phyloP scores from a whole-genome alignment of 2,797 vertebrate genomes.

The Sandelia bainsii region DNA sequence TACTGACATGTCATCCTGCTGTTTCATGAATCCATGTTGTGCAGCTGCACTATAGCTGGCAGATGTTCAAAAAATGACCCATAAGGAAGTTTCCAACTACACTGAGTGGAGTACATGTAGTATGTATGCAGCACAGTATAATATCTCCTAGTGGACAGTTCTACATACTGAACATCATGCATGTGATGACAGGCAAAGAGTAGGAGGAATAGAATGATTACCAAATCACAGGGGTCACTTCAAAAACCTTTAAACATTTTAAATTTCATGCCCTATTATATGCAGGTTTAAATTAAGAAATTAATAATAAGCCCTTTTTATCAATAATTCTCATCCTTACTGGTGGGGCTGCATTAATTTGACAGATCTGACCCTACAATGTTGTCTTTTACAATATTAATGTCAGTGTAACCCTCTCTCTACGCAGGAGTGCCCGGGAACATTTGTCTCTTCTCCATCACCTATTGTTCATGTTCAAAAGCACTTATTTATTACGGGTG shows the following conservation, averaged over 20 bases:
- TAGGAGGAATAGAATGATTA: too few species aligned
- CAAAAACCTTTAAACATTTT: too few species aligned
- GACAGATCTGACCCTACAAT: not conserved
- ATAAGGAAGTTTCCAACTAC: constrained; percentile 2
- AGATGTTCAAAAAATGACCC: not conserved
- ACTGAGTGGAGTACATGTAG: constrained; percentile 4
- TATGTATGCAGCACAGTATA: constrained; percentile 6
- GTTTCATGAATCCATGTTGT: constrained; percentile 13
- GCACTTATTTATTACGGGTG: not conserved
- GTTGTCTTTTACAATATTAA: too few species aligned
- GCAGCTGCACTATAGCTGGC: constrained; percentile 9
- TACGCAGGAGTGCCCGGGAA: not conserved
- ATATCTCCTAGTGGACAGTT: constrained; percentile 18
- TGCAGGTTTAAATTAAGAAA: too few species aligned
- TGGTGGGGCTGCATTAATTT: not conserved
- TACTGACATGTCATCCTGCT: constrained; percentile 10
- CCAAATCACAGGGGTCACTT: too few species aligned
- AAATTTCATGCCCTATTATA: too few species aligned
- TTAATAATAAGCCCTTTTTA: too few species aligned
- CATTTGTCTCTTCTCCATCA: not conserved
- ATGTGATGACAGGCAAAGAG: too few species aligned
- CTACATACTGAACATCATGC: not conserved
- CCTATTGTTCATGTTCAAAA: not conserved
- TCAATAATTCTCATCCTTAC: not conserved
- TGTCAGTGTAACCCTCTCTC: not conserved